Evolutionary conservation across 2,113 vertebrate genomes (phyloP).

Genomic region (Stomatorhinus ivindoensis): DNA sequence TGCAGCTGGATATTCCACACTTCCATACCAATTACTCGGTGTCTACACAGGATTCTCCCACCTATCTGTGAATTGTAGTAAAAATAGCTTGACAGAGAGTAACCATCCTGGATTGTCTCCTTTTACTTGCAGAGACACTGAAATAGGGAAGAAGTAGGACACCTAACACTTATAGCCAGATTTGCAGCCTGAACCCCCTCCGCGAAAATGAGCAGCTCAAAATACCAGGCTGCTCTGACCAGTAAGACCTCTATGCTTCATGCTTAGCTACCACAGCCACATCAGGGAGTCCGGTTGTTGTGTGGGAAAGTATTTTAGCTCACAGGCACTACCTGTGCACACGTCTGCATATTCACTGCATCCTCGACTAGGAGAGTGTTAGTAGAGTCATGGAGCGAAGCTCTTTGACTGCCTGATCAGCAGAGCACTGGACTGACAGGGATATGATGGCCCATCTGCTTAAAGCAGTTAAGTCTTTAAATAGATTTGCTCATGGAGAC

Average conservation of each 20-base stretch:
- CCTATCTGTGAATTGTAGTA: not conserved
- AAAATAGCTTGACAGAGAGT: slow-evolving; percentile 1
- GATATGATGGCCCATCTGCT: slow-evolving; percentile 45
- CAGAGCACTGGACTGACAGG: slow-evolving; percentile 49
- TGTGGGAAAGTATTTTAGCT: not conserved
- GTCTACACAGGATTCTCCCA: slow-evolving; percentile 3
- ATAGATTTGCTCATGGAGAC: slow-evolving; percentile 37
- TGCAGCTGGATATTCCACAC: not conserved
- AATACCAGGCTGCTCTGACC: not conserved
- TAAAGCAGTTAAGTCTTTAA: slow-evolving; percentile 39
- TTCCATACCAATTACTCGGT: slow-evolving; percentile 14
- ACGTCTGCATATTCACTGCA: not conserved
- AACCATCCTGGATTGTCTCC: not conserved
- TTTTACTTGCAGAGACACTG: not conserved
- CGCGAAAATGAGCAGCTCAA: not conserved
- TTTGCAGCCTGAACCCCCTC: not conserved
- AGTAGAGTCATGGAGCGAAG: slow-evolving; percentile 39
- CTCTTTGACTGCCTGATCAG: slow-evolving; percentile 46
- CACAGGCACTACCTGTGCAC: not conserved
- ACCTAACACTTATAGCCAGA: not conserved
- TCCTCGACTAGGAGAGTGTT: slow-evolving; percentile 33
- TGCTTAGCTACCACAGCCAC: not conserved
- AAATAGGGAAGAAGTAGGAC: not conserved
- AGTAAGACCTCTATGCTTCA: not conserved
- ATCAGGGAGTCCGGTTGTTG: not conserved